Evolutionary conservation across 2,797 vertebrate species (phyloP), one percentile per base, ranked within the genome.

Genomic region (Enteromius radiatus): DNA sequence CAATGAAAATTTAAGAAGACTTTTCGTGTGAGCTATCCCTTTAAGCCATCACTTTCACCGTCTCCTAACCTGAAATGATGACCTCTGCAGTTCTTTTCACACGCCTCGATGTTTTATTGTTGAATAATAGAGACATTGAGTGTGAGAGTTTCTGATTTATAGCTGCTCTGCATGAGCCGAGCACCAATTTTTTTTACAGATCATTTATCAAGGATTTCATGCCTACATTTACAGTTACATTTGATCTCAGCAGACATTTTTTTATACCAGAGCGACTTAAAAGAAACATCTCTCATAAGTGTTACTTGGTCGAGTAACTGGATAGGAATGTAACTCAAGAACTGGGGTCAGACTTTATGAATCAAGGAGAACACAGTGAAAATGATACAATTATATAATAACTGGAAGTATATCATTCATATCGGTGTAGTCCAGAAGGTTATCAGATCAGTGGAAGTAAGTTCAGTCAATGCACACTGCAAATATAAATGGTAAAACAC

Each of bases 161-260:
- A 36, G 54, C 26, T n/a, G 38, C 14, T 69, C 59, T 52, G 69
- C 70, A 26, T 75, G 28, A 45, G 64, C 28, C 31, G 5, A 73
- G 78, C 68, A 47, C 54, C 26, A 31, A 59, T 61, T 86, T 84
- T 84, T 78, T 43, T 78, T 68, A 76, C 64, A 59, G 36, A 41
- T 65, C 79, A 47, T 84, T 75, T 78, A 76, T 84, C 78, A 81
- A 41, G 49, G 33, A 63, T 76, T 70, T 63, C 67, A n/a, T 70
- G 71, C 21, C 33, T 47, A 41, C 31, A 38, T 81, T 54, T 75
- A 26, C 69, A n/a, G 59, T 49, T 67, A 79, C 45, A 65, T 47
- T 70, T 74, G 31, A 82, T 78, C 68, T 49, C 41, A 15, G 78
- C 49, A 54, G 69, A 82, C 52, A 76, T 56, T 68, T 69, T 69